These are phyloP conservation scores for Ptilorrhoa leucosticta DNA, from an alignment of 2,113 vertebrate genomes.

Conservation along the genomic window DNA sequence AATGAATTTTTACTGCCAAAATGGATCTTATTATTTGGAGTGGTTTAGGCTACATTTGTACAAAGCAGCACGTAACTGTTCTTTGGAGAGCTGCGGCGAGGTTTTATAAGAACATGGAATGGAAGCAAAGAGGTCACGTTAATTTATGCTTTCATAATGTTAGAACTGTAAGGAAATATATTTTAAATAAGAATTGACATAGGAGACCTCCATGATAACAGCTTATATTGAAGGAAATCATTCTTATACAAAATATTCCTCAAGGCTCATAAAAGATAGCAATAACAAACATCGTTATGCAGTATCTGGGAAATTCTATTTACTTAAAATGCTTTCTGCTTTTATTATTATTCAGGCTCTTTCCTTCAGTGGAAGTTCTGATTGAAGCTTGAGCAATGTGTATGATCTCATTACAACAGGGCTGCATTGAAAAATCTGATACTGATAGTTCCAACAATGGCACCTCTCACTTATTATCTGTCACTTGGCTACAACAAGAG, in stretches of 20 bases:
- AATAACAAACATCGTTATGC: slow-evolving; percentile 56
- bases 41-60: slow-evolving; percentile 11
- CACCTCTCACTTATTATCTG: slow-evolving; percentile 41
- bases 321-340: slow-evolving; percentile 56
- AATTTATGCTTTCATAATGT: slow-evolving; percentile 35
- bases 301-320: slow-evolving; percentile 60
- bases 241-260: slow-evolving; percentile 48
- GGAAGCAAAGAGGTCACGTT: slow-evolving; percentile 26
- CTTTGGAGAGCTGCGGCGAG: background rate
- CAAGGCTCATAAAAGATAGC: slow-evolving; percentile 42
- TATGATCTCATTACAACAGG: slow-evolving; percentile 45
- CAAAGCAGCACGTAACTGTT: slow-evolving; percentile 13
- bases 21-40: slow-evolving; percentile 12
- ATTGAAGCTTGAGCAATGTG: slow-evolving; percentile 20
- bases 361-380: slow-evolving; percentile 23
- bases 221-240: slow-evolving; percentile 51
- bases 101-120: slow-evolving; percentile 26
- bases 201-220: slow-evolving; percentile 48
- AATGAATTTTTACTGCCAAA: slow-evolving; percentile 41
- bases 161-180: slow-evolving; percentile 14
- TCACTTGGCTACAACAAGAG: slow-evolving; percentile 29
- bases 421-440: slow-evolving; percentile 52
- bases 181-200: slow-evolving; percentile 66
- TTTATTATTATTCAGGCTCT: slow-evolving; percentile 54
- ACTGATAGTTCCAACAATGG: slow-evolving; percentile 7